A percentile compares a stretch with the other conserved stretches of the same genome.
phyloP scores from a whole-genome alignment of 2,797 vertebrate species.

The Oryzias sinensis region DNA sequence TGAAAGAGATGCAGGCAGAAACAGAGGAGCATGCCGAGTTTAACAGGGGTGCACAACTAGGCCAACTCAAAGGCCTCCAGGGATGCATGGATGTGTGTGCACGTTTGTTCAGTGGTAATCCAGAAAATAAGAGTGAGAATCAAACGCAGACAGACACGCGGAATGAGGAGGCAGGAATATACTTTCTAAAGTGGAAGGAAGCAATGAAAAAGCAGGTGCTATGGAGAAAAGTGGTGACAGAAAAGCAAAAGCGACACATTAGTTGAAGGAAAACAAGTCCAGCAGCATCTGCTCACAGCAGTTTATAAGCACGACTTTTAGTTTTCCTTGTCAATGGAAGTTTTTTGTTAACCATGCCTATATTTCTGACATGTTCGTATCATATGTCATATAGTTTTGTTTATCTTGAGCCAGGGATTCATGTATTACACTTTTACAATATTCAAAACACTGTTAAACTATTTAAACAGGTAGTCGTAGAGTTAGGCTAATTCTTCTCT shows the following conservation, averaged over 20 bases:
- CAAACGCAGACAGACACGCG: conserved; percentile 19
- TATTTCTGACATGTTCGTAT: too few species aligned
- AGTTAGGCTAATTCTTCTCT: too few species aligned
- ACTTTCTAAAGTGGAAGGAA: conserved; percentile 30
- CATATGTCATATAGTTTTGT: too few species aligned
- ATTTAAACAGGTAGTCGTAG: too few species aligned
- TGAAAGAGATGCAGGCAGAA: conserved; percentile 54
- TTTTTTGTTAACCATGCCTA: too few species aligned
- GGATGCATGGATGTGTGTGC: conserved; percentile 42
- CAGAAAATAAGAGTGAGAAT: conserved; percentile 31
- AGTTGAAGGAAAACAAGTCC: background rate
- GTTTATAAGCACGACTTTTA: background rate
- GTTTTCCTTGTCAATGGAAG: too few species aligned
- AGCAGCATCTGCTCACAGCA: background rate
- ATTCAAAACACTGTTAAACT: too few species aligned
- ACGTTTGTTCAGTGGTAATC: conserved; percentile 28
- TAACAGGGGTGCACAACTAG: conserved; percentile 68
- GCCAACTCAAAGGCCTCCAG: conserved; percentile 65
- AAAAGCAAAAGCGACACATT: background rate
- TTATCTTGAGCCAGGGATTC: too few species aligned
- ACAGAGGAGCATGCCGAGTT: conserved; percentile 60
- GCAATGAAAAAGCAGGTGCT: conserved; percentile 8
- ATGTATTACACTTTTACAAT: too few species aligned
- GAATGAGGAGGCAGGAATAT: conserved; percentile 42
- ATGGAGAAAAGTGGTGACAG: conserved; percentile 5